phyloP scores from a whole-genome alignment of 2,888 invertebrate species.

The Aspidiotus rigidus region DNA sequence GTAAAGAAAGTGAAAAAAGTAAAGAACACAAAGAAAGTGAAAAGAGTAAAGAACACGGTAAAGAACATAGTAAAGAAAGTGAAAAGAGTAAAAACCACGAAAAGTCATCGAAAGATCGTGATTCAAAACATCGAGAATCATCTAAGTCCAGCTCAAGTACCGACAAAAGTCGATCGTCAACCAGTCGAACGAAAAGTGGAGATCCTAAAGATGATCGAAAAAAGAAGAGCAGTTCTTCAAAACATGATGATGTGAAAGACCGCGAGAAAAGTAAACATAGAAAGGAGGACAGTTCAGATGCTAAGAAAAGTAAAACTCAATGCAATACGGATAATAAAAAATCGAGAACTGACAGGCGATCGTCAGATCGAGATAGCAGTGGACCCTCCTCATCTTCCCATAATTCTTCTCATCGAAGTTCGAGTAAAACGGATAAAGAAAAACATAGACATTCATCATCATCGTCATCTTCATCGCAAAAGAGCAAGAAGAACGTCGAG shows the following conservation, averaged over 20 bases:
- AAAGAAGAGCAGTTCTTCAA: not conserved
- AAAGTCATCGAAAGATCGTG: not conserved
- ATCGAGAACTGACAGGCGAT: constrained; percentile 49
- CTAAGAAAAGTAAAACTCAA: constrained; percentile 18
- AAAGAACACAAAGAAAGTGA: not conserved
- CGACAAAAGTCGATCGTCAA: not conserved
- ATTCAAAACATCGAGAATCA: not conserved
- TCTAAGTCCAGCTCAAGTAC: not conserved
- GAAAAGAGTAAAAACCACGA: not conserved
- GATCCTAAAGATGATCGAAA: constrained; percentile 12
- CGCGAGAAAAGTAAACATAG: constrained; percentile 13
- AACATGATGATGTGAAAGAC: constrained; percentile 9
- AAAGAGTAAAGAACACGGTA: not conserved
- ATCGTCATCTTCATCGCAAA: constrained; percentile 22
- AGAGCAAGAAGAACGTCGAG: constrained; percentile 14
- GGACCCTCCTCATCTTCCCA: constrained; percentile 42
- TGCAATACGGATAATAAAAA: constrained; percentile 21
- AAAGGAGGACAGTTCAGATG: constrained; percentile 13
- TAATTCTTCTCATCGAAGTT: constrained; percentile 9
- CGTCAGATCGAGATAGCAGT: constrained; percentile 70
- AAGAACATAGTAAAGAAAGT: not conserved
- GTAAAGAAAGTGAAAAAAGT: constrained; percentile 4
- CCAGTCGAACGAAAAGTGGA: not conserved
- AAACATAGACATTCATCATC: constrained; percentile 12
- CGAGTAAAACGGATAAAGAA: constrained; percentile 23